Base-by-base conservation (phyloP, 2,113 vertebrate species). In the Pandion haliaetus region DNA sequence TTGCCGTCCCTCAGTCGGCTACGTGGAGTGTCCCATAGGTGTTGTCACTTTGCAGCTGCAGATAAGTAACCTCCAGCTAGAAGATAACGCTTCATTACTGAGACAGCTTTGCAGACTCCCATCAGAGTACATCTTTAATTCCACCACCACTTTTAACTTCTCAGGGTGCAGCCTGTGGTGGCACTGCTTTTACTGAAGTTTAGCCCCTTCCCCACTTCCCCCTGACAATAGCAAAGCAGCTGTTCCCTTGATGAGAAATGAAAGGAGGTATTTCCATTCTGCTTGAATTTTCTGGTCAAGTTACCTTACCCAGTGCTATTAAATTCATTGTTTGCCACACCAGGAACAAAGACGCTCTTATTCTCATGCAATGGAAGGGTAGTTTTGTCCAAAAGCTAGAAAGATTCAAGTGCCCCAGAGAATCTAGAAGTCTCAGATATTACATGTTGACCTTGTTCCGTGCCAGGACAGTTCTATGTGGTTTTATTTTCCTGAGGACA, bases 11-110 rank as follows among this genome's bases (percentile, higher is more conserved):
- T 93, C 25, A 10, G 31, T 44, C 47, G 42, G 83, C 70, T 80
- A 17, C 0, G 1, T 1, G 1, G 34, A 17, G 21, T 21, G 61
- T 82, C 42, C 55, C 8, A 3, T 7, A 14, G 62, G n/a, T 1
- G 1, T 63, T 63, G n/a, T 36, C 58, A 77, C 44, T 25, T 70
- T 0, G 0, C 44, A 81, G 54, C 59, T 92, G 59, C 66, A 44
- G 69, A 28, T 2, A 9, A 59, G 29, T 52, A 34, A 45, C 18
- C 28, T 91, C 29, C 52, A 67, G 24, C 28, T 71, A 26, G 40
- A 57, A 76, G 61, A 8, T 14, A 7, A 2, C 16, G 21, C 34
- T 76, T 71, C 45, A 4, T 49, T 54, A 40, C 80, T 10, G 52
- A 47, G 49, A 18, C 45, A 74, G 25, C 23, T 71, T 59, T 8